Evolutionary conservation across 2,113 vertebrate genomes (phyloP).

Genomic region (Motacilla tschutschensis): DNA sequence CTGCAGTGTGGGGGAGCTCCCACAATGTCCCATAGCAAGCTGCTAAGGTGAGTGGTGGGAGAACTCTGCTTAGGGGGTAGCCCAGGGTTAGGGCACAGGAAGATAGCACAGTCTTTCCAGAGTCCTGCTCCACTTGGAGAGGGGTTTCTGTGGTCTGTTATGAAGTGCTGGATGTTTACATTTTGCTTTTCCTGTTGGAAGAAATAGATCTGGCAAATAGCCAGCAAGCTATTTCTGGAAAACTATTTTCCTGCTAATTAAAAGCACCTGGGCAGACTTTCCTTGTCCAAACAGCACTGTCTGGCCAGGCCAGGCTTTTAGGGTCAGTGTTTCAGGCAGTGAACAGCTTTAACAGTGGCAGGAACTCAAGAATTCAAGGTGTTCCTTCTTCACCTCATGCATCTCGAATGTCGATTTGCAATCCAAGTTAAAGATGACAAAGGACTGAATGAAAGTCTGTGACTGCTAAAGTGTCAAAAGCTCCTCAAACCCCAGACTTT

Average conservation of each 20-base stretch:
- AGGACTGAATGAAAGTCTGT: neutral
- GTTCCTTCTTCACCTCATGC: neutral
- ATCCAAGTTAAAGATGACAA: neutral
- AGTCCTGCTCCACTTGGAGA: neutral
- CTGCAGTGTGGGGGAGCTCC: neutral
- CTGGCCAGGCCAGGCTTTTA: neutral
- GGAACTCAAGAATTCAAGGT: neutral
- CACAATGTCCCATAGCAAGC: neutral
- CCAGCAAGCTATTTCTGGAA: constrained; percentile 11
- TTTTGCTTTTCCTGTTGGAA: constrained; percentile 31
- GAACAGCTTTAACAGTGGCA: neutral
- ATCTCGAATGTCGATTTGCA: neutral
- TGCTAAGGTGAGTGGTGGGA: neutral
- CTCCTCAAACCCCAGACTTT: neutral
- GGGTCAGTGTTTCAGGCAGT: neutral
- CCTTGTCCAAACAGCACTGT: neutral
- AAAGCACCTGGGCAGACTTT: constrained; percentile 8
- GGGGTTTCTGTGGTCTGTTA: constrained; percentile 4
- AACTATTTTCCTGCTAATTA: neutral
- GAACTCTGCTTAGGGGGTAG: neutral
- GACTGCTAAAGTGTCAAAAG: neutral
- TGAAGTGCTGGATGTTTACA: constrained; percentile 27
- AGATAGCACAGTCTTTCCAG: neutral
- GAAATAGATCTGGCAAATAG: neutral
- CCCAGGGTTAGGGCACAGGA: neutral